Base-by-base conservation (phyloP, 2,888 invertebrate genomes). In the Amphipoea lucens region DNA sequence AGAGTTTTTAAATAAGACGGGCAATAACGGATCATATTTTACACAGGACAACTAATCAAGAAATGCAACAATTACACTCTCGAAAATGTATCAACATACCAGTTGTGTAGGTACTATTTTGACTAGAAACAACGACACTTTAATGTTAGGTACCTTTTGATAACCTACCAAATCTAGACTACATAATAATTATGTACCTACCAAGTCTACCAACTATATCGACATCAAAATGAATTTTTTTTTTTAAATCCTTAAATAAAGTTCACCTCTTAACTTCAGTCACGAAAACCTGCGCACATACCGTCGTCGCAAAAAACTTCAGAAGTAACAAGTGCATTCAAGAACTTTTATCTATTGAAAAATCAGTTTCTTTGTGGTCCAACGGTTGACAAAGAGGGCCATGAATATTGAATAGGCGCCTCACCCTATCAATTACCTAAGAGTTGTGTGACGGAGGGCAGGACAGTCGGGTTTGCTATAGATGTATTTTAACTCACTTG, bases 401-500 rank as follows among this genome's bases (percentile, higher is more conserved):
- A 95, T 96, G 96, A 96, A 96, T 96, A 96, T 96, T 96, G 90
- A 96, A 91, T 87, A 92, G 92, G 88, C 85, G 68, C 71, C 93
- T 93, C 91, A 90, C 91, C 87, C 92, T 94, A 94, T 94, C 94
- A 94, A 94, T 92, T 95, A 92, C 91, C 14, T 36, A 62, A 76
- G 91, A 89, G 89, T 89, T 84, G 89, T 87, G 74, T 88, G 72
- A 75, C 36, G 73, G 17, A 51, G 51, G 45, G n/a, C 57, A 23
- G 76, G 54, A 69, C 60, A n/a, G 63, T 67, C 51, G 48, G 23
- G 20, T 45, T 54, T 51, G 14, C 29, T 54, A 45, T 3, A 9
- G 36, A 70, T 57, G 67, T 67, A n/a, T 67, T 81, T 60, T 74
- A 81, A 83, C 54, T 71, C 62, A 67, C 54, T 79, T 66, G 42